phyloP scores from a whole-genome alignment of 2,888 invertebrate species.

The Eurois occulta region DNA sequence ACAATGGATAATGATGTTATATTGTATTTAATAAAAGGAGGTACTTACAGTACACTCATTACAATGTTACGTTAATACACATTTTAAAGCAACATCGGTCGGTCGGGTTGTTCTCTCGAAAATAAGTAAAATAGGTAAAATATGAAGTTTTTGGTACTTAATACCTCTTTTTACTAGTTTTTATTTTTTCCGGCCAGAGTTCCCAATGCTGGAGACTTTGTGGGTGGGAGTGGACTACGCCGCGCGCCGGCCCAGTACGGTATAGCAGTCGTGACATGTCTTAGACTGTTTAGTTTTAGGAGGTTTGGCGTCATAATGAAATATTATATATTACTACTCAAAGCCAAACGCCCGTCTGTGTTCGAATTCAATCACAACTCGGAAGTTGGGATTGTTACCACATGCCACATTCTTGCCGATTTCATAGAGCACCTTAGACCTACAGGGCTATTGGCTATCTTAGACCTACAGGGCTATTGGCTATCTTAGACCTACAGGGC shows the following conservation, averaged over 20 bases:
- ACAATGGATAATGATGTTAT: slow-evolving; percentile 27
- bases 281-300: neutral
- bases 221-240: neutral
- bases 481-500: too few relatives aligned
- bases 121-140: neutral
- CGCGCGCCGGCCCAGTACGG: too few relatives aligned
- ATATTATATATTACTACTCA: neutral
- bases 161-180: neutral
- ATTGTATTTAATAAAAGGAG: neutral
- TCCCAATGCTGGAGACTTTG: neutral
- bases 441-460: too few relatives aligned
- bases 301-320: neutral
- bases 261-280: neutral
- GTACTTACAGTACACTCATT: slow-evolving; percentile 8
- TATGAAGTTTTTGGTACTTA: neutral
- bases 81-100: neutral
- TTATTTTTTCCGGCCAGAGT: neutral
- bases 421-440: too few relatives aligned
- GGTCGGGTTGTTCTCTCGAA: neutral
- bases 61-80: neutral
- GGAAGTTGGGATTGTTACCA: neutral
- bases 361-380: neutral
- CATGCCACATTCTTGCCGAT: neutral
- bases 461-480: too few relatives aligned
- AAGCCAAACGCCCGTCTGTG: neutral